phyloP scores from a whole-genome alignment of 2,888 invertebrate species.

The Noctua janthe region DNA sequence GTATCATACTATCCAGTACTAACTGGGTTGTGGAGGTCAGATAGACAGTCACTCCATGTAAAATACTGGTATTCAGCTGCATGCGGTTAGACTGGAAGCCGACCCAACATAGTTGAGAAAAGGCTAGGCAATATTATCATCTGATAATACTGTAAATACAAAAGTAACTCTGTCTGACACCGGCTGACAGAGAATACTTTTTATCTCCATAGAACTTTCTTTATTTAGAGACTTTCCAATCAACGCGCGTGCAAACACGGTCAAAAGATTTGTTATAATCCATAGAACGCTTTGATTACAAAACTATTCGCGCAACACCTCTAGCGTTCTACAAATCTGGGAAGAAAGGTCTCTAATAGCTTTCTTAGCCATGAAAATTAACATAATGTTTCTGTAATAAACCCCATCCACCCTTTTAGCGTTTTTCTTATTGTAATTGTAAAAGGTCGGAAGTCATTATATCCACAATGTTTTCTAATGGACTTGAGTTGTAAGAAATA shows the following conservation, averaged over 20 bases:
- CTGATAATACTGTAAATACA: neutral
- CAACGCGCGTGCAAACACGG: neutral
- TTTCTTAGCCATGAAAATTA: constrained; percentile 32
- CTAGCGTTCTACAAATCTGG: neutral
- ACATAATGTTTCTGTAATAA: constrained; percentile 7
- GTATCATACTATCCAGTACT: too few species aligned
- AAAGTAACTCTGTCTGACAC: neutral
- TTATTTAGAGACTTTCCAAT: neutral
- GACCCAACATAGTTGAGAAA: too few species aligned
- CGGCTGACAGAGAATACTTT: neutral
- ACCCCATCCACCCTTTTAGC: constrained; percentile 50
- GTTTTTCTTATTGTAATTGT: constrained; percentile 20
- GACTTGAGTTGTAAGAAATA: constrained; percentile 37
- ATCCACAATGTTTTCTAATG: constrained; percentile 36
- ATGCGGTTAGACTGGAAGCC: too few species aligned
- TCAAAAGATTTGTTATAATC: neutral
- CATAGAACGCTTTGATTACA: neutral
- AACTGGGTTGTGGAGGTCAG: too few species aligned
- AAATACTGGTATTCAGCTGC: too few species aligned
- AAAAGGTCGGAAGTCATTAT: constrained; percentile 44
- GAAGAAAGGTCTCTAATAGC: constrained; percentile 24
- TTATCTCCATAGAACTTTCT: neutral
- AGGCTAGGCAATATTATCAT: too few species aligned
- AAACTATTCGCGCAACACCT: constrained; percentile 17
- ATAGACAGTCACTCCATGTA: too few species aligned